Evolutionary conservation across 2,888 invertebrate genomes (phyloP), one percentile per base, ranked within the genome.

Genomic region (Acanthosoma haemorrhoidale): DNA sequence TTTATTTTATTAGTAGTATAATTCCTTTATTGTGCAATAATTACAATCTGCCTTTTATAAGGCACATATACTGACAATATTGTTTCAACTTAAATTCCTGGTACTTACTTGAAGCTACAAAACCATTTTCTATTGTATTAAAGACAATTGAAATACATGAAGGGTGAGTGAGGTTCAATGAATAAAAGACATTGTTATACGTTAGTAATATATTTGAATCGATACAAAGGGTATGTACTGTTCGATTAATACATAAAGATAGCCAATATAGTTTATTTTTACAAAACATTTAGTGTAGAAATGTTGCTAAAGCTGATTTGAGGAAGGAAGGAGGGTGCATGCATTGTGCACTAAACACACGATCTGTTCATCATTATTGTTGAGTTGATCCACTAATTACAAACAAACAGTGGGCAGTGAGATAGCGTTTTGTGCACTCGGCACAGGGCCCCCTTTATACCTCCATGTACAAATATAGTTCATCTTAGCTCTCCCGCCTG

Each of bases 241-340:
- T 36, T 51, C 31, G 64, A 64, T 64, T 64, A 64, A 64, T 64
- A 64, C 39, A 64, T 39, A 39, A 64, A 38, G 39, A 64, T 64
- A 64, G 38, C 64, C 64, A 64, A 64, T 67, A 57, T 66, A 25
- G 34, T 36, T 63, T 39, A 43, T 68, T 34, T 43, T 34, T 70
- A 70, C 61, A 69, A 73, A 73, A 73, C 71, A 73, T 73, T 68
- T 29, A 71, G 73, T 73, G 70, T 73, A 73, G 71, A 73, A 73
- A 72, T 58, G 67, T 64, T 31, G 32, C 64, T 64, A 64, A 64
- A 64, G 64, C 64, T 64, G 64, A 41, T 39, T 64, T n/a, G 13
- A 58, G 25, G 29, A 58, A 31, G 67, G 64, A 32, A 60, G 39
- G 60, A 61, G 25, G 38, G 59, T 70, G 39, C 70, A 70, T 72